Conservation (phyloP, 2,888 invertebrate genomes). For the Megalurothrips usitatus region DNA sequence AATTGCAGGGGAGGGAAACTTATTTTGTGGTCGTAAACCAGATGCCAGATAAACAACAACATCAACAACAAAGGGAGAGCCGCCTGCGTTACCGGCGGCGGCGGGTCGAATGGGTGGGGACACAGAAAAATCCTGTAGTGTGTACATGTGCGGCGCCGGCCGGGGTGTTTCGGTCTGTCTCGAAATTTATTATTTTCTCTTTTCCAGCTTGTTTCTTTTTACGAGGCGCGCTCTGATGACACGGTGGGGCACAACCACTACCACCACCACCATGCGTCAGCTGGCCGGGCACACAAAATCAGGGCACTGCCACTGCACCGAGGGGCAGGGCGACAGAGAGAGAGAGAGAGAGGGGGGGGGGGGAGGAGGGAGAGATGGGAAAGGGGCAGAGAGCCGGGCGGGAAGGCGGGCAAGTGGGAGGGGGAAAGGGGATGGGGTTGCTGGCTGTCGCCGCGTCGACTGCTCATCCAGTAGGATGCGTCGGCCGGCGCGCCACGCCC, state of each 20-base stretch:
- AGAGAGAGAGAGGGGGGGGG: too few relatives aligned
- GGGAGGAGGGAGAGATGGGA: too few relatives aligned
- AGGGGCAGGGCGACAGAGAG: neutral
- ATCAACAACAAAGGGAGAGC: neutral
- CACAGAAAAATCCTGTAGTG: neutral
- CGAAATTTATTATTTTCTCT: neutral
- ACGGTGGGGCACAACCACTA: neutral
- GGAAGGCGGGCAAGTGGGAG: too few relatives aligned
- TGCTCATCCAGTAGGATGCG: neutral
- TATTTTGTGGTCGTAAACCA: slow-evolving; percentile 24
- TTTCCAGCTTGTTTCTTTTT: neutral
- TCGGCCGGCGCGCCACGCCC: too few relatives aligned
- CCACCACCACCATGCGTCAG: neutral
- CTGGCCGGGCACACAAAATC: neutral
- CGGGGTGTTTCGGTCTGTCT: neutral
- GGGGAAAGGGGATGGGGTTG: too few relatives aligned
- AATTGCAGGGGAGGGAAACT: slow-evolving; percentile 22
- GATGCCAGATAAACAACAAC: slow-evolving; percentile 24
- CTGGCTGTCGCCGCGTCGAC: too few relatives aligned
- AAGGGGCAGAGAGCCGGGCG: too few relatives aligned
- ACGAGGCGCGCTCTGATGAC: slow-evolving; percentile 5
- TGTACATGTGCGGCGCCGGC: neutral
- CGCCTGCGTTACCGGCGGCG: neutral
- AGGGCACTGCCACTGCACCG: neutral
- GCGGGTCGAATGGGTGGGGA: neutral